Evolutionary conservation across 2,797 vertebrate species (phyloP).

Genomic region (Liparis tanakae): DNA sequence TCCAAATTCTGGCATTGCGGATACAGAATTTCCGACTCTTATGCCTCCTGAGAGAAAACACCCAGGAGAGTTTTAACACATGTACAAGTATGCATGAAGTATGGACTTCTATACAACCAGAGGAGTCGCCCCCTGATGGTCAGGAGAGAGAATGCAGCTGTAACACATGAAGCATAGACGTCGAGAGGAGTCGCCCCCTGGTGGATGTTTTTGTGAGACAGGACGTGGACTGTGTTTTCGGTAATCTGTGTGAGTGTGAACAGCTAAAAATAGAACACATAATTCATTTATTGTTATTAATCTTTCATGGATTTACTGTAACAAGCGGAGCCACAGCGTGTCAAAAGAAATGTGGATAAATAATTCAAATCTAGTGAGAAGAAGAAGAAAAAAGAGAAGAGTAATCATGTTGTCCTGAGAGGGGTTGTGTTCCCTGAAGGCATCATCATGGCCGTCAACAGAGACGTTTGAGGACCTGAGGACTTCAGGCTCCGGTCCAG

Average conservation of each 20-base stretch:
- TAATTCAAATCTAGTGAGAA: conserved; percentile 56
- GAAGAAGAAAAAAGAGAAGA: not conserved
- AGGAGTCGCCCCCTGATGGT: no score
- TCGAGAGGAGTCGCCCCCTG: no score
- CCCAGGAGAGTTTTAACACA: no score
- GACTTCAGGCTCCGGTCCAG: no score
- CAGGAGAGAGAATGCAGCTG: no score
- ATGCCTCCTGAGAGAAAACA: no score
- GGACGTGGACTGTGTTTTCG: conserved; percentile 22
- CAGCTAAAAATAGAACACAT: conserved; percentile 62
- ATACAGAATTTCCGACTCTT: no score
- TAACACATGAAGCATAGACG: no score
- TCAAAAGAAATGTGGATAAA: conserved; percentile 71
- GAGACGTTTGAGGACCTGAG: no score
- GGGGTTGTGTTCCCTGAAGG: not conserved
- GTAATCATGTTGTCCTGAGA: conserved; percentile 18
- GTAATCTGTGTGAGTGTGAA: conserved; percentile 42
- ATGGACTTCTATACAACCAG: no score
- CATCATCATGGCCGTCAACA: not conserved
- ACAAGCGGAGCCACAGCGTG: conserved; percentile 62
- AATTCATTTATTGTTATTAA: conserved; percentile 69
- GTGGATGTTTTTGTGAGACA: not conserved
- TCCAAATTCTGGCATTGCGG: no score
- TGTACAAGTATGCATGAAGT: no score
- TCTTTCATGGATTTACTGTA: conserved; percentile 70